A percentile compares a stretch with the other conserved stretches of the same genome.
phyloP scores from a whole-genome alignment of 2,797 vertebrate genomes.

The Novumbra hubbsi region DNA sequence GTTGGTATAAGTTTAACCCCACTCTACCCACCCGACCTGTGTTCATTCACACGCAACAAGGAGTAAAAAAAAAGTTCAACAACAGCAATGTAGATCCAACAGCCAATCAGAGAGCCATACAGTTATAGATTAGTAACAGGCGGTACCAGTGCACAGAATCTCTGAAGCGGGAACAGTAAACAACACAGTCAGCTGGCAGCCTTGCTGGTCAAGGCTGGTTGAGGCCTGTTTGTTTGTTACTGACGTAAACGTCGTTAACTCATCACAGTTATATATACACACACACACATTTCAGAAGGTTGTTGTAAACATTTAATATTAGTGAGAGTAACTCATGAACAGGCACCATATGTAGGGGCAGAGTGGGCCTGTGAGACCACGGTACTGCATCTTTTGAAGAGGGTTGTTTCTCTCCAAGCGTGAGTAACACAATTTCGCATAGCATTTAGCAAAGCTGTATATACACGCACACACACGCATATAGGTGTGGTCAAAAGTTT shows the following conservation, averaged over 20 bases:
- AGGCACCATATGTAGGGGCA: neutral
- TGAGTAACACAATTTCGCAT: neutral
- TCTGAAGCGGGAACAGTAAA: neutral
- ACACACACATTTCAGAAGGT: neutral
- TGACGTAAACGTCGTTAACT: neutral
- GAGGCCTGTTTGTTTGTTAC: neutral
- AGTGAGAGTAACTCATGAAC: neutral
- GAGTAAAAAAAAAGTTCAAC: neutral
- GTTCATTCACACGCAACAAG: neutral
- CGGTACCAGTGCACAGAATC: neutral
- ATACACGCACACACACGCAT: no score
- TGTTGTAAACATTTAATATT: neutral
- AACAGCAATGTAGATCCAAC: neutral
- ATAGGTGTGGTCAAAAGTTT: no score
- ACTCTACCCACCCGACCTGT: neutral
- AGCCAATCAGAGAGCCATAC: neutral
- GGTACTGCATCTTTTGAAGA: neutral
- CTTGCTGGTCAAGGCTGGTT: neutral
- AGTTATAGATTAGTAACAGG: neutral
- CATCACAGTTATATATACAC: neutral
- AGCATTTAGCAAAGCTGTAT: no score
- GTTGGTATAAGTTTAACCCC: neutral
- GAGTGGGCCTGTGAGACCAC: neutral
- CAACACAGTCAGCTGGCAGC: neutral
- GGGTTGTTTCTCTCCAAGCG: neutral